phyloP scores from a whole-genome alignment of 2,113 vertebrate species.

The Amphilophus citrinellus region DNA sequence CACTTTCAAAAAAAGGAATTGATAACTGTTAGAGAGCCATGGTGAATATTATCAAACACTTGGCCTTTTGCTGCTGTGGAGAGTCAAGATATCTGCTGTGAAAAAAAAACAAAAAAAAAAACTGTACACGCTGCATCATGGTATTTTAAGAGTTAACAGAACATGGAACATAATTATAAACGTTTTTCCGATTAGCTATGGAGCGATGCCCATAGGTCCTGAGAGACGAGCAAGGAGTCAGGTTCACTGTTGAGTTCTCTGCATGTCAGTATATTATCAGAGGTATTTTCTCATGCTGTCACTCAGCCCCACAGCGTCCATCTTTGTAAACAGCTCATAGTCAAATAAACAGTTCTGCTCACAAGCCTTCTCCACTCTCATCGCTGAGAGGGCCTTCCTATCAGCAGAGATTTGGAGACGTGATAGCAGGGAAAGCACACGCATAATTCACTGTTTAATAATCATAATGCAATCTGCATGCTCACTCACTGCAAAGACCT shows the following conservation, averaged over 20 bases:
- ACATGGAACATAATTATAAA: neutral
- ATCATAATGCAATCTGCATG: neutral
- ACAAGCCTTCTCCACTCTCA: constrained; percentile 21
- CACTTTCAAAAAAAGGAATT: neutral
- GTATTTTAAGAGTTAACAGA: neutral
- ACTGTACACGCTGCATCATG: too few relatives aligned
- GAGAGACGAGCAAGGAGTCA: constrained; percentile 14
- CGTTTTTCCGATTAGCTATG: neutral
- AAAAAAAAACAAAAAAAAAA: neutral
- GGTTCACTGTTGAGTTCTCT: constrained; percentile 20
- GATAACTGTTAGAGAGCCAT: rapidly evolving
- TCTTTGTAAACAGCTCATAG: constrained; percentile 69
- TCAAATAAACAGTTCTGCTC: constrained; percentile 69
- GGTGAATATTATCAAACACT: neutral
- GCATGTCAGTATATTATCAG: constrained; percentile 53
- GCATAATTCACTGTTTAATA: neutral
- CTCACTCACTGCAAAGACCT: rapidly evolving
- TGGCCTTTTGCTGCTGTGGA: neutral
- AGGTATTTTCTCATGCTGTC: constrained; percentile 72
- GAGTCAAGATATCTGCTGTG: neutral
- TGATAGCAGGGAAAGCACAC: neutral
- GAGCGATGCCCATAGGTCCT: constrained; percentile 13
- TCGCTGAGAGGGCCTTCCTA: neutral
- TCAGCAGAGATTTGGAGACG: neutral
- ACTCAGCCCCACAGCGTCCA: constrained; percentile 43